Conservation (phyloP, 2,797 vertebrate species). For the Danio tinwini region DNA sequence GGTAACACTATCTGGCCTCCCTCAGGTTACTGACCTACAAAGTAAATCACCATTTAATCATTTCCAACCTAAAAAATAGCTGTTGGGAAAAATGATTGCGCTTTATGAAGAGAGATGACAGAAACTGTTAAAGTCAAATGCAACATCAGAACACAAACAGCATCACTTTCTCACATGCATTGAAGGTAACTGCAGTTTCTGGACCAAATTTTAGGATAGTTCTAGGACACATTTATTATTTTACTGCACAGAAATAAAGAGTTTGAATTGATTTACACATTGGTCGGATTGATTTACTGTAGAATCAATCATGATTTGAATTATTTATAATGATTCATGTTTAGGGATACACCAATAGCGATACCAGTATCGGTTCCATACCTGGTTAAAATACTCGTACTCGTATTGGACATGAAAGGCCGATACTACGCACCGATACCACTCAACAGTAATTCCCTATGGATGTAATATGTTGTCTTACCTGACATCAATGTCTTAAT, state of each 20-base stretch:
- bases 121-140: neutral
- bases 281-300: neutral
- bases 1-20: conserved; percentile 48
- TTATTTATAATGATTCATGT: no score
- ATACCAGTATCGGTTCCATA: no score
- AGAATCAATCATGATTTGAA: neutral
- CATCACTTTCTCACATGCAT: neutral
- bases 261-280: neutral
- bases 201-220: neutral
- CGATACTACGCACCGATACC: no score
- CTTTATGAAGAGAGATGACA: neutral
- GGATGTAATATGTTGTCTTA: no score
- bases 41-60: conserved; percentile 7
- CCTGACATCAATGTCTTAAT: no score
- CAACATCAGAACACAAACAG: neutral
- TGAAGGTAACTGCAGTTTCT: neutral
- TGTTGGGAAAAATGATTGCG: neutral
- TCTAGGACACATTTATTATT: neutral
- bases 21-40: conserved; percentile 37
- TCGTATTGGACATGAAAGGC: no score
- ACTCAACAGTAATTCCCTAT: no score
- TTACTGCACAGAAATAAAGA: neutral
- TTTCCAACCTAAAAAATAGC: conserved; percentile 27
- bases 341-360: no score
- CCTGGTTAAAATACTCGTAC: no score